phyloP scores from a whole-genome alignment of 2,888 invertebrate species.

The Pristionchus maxplancki region DNA sequence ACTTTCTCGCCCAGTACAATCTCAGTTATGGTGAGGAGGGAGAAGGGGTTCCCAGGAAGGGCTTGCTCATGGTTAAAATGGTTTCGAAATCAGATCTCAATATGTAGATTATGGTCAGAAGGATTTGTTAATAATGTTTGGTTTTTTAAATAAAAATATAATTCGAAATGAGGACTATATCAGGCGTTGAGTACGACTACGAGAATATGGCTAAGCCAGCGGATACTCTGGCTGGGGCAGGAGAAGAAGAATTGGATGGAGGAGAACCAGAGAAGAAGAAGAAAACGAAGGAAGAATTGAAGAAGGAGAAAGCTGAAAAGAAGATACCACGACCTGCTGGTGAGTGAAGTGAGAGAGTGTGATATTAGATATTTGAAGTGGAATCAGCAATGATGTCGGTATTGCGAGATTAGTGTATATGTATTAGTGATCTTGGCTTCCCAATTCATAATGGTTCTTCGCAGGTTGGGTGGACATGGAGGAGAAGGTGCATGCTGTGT shows the following conservation, averaged over 20 bases:
- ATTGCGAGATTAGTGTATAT: not conserved
- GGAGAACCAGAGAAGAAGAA: conserved; percentile 61
- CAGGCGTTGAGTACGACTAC: conserved; percentile 58
- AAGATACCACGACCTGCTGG: conserved; percentile 59
- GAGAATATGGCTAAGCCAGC: conserved; percentile 56
- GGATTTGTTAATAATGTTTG: no score
- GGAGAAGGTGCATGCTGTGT: conserved; percentile 92
- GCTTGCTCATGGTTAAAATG: not conserved
- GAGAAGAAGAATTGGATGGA: conserved; percentile 54
- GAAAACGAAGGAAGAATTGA: conserved; percentile 60
- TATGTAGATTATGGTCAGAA: no score
- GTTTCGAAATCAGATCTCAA: not conserved
- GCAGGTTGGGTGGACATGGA: conserved; percentile 93
- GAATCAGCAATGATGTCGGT: no score
- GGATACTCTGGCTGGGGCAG: conserved; percentile 35
- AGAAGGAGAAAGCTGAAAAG: conserved; percentile 65
- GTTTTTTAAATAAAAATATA: no score
- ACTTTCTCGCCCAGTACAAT: conserved; percentile 95
- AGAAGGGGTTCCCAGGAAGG: not conserved
- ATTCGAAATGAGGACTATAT: no score
- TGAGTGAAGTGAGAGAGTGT: no score
- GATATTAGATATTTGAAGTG: no score
- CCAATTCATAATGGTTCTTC: not conserved
- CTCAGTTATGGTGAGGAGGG: conserved; percentile 85
- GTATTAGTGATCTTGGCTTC: not conserved